Percentiles rank a stretch among this genome's conserved stretches.
phyloP scores from a whole-genome alignment of 2,888 invertebrate genomes.

The Meganola albula region DNA sequence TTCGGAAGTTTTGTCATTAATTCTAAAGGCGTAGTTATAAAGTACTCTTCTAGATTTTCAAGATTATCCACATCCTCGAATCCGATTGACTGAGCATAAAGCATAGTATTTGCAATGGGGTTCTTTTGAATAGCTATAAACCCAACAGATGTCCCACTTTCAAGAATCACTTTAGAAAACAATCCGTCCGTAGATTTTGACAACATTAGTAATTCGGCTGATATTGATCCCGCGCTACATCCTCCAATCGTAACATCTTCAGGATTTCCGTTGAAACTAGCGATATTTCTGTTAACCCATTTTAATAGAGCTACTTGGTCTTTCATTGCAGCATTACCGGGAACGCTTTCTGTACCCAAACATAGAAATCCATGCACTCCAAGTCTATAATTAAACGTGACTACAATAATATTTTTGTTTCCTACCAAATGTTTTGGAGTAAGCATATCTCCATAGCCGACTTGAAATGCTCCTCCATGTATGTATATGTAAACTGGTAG shows the following conservation, averaged over 20 bases:
- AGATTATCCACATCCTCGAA: slow-evolving; percentile 25
- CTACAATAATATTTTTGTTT: slow-evolving; percentile 29
- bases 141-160: slow-evolving; percentile 21
- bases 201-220: slow-evolving; percentile 29
- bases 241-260: slow-evolving; percentile 36
- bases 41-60: slow-evolving; percentile 28
- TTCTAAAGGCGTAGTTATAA: slow-evolving; percentile 21
- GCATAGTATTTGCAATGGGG: slow-evolving; percentile 28
- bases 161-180: slow-evolving; percentile 9
- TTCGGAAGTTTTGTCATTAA: slow-evolving; percentile 16
- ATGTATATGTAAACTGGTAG: slow-evolving; percentile 46
- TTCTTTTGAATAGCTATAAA: slow-evolving; percentile 27
- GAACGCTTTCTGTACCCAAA: slow-evolving; percentile 34
- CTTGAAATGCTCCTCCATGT: slow-evolving; percentile 47
- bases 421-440: slow-evolving; percentile 27
- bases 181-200: slow-evolving; percentile 25
- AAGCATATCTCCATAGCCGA: slow-evolving; percentile 34
- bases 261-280: slow-evolving; percentile 37
- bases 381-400: slow-evolving; percentile 36
- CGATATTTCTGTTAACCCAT: slow-evolving; percentile 40
- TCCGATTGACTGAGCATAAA: slow-evolving; percentile 22
- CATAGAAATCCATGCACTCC: slow-evolving; percentile 34
- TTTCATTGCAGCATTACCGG: slow-evolving; percentile 44
- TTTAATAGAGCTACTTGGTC: slow-evolving; percentile 36
- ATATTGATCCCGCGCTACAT: slow-evolving; percentile 32